Evolutionary conservation across 2,113 vertebrate genomes (phyloP).

Genomic region (Leucoraja erinaceus): DNA sequence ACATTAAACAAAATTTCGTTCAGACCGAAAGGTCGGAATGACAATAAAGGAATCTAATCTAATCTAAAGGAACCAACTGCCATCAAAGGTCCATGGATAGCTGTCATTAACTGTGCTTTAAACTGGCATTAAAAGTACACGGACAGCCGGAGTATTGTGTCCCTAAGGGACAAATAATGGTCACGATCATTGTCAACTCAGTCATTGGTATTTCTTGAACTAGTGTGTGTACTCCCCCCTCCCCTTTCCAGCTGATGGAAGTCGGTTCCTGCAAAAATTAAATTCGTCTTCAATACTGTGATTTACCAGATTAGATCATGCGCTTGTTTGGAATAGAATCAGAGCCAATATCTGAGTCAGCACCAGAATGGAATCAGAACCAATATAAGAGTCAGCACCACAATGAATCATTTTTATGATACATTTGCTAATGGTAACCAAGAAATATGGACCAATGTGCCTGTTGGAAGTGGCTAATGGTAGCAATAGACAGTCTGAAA

Average conservation of each 20-base stretch:
- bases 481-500: background rate
- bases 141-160: no score
- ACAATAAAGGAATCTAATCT: no score
- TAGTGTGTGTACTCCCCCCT: background rate
- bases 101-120: no score
- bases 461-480: background rate
- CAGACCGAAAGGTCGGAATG: no score
- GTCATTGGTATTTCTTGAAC: background rate
- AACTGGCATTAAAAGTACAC: no score
- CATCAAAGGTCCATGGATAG: no score
- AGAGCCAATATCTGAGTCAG: background rate
- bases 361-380: background rate
- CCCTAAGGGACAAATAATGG: background rate
- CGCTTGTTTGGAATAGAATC: background rate
- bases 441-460: background rate
- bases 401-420: background rate
- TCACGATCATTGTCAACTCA: background rate
- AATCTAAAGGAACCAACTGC: no score
- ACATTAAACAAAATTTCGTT: no score
- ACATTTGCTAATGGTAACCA: background rate
- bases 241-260: background rate
- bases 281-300: background rate
- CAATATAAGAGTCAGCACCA: background rate
- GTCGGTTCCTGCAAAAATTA: background rate
- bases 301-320: background rate